These are phyloP conservation scores for Amphiura filiformis DNA, from an alignment of 35 echinoderm and acorn worm species.

Conservation along the genomic window DNA sequence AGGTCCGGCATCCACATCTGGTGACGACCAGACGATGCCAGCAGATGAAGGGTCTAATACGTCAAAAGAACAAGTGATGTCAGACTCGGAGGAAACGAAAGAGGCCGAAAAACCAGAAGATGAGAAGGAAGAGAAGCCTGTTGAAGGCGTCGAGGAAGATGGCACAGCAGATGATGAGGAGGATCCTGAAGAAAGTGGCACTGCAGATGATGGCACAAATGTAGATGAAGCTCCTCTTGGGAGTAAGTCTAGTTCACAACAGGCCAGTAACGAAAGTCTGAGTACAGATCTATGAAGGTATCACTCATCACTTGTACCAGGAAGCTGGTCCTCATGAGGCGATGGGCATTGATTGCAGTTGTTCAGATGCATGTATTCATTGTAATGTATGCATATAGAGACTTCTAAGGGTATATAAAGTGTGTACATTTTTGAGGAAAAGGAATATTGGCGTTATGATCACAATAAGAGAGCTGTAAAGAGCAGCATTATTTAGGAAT, in stretches of 20 bases:
- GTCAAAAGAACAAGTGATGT: background rate
- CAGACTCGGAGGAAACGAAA: conserved; percentile 28
- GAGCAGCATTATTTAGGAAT: no score
- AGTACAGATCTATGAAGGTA: background rate
- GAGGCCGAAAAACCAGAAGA: conserved; percentile 31
- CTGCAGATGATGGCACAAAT: background rate
- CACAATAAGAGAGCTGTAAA: no score
- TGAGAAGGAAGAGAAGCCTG: conserved; percentile 11
- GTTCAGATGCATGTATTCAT: no score
- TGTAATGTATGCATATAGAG: no score
- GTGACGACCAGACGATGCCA: background rate
- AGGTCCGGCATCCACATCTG: no score
- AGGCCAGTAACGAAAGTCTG: background rate
- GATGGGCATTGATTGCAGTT: no score
- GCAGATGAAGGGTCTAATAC: background rate
- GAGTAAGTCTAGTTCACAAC: background rate
- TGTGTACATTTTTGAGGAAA: no score
- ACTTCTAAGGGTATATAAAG: no score
- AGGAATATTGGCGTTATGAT: no score
- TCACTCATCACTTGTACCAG: background rate
- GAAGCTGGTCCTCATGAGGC: no score
- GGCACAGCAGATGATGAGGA: background rate
- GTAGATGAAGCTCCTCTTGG: background rate
- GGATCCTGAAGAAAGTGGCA: background rate
- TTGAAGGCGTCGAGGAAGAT: background rate